Evolutionary conservation across 2,113 vertebrate genomes (phyloP), one percentile per base, ranked within the genome.

Genomic region (Festucalex cinctus): DNA sequence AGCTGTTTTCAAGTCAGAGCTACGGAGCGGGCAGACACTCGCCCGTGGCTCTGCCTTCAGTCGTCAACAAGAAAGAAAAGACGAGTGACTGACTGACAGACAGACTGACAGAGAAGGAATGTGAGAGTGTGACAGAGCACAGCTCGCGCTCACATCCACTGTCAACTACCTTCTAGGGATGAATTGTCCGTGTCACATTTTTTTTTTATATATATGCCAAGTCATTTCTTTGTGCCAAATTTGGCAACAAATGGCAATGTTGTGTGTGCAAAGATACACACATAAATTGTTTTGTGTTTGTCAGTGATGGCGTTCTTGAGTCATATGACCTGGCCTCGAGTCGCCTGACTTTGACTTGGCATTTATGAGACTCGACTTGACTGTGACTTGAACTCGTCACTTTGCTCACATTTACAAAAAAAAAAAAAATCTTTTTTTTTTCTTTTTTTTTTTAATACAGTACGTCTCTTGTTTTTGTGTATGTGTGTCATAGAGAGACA

Each of bases 1-100:
- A 62, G 69, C 70, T 72, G 67, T 74, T 78, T 74, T 67, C n/a
- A 79, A 68, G 83, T 76, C 66, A 77, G 59, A 12, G 51, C 56
- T 48, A 22, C 46, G 64, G 68, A 75, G 62, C 0, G 70, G 63
- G 65, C 61, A 32, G 65, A 69, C 66, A 57, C 66, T 28, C 53
- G 83, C 86, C 79, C 1, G 8, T 51, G 76, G 81, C 75, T 68
- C 56, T 68, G 65, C 35, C 3, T 73, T 58, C 58, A 63, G 78
- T 74, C 68, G 58, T 63, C 51, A 3, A 60, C 51, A 17, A 43
- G 60, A 62, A 28, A 35, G 13, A 44, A 48, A n/a, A 79, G 65
- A 64, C n/a, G 39, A 68, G 81, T 32, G 54, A 53, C 68, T 67
- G 82, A 70, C 69, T 32, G 54, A 53, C 68, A 69, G 82, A 70